Conservation (phyloP, 2,113 vertebrate species). For the Syngnathus typhle region DNA sequence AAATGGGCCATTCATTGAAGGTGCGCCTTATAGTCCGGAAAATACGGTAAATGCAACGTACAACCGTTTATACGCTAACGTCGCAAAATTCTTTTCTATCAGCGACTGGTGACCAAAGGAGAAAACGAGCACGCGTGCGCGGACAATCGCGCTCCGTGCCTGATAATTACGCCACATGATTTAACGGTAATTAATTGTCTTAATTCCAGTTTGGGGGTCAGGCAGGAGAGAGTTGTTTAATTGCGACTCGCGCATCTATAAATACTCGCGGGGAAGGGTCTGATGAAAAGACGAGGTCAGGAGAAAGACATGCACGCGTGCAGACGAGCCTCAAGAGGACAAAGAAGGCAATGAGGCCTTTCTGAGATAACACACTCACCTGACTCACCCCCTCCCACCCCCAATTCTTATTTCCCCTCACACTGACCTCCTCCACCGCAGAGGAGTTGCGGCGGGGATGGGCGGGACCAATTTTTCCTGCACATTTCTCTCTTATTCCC, state of each 20-base stretch:
- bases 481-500: background rate
- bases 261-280: slow-evolving; percentile 44
- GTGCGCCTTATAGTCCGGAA: too few relatives aligned
- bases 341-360: slow-evolving; percentile 49
- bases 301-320: slow-evolving; percentile 12
- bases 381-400: slow-evolving; percentile 23
- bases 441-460: background rate
- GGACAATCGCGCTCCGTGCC: slow-evolving; percentile 33
- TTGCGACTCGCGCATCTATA: slow-evolving; percentile 53
- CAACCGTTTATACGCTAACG: too few relatives aligned
- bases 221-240: slow-evolving; percentile 52
- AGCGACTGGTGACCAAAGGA: slow-evolving; percentile 38
- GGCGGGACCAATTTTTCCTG: background rate
- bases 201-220: slow-evolving; percentile 63
- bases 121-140: slow-evolving; percentile 3
- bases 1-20: too few relatives aligned
- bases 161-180: slow-evolving; percentile 65
- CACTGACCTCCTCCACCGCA: slow-evolving; percentile 18
- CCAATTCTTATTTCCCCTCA: slow-evolving; percentile 7
- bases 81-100: too few relatives aligned
- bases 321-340: slow-evolving; percentile 11
- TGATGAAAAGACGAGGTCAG: slow-evolving; percentile 24
- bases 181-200: slow-evolving; percentile 71
- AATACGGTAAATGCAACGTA: too few relatives aligned
- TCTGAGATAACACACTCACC: slow-evolving; percentile 39